phyloP scores from a whole-genome alignment of 2,888 invertebrate genomes.

The Campaea margaritaria region DNA sequence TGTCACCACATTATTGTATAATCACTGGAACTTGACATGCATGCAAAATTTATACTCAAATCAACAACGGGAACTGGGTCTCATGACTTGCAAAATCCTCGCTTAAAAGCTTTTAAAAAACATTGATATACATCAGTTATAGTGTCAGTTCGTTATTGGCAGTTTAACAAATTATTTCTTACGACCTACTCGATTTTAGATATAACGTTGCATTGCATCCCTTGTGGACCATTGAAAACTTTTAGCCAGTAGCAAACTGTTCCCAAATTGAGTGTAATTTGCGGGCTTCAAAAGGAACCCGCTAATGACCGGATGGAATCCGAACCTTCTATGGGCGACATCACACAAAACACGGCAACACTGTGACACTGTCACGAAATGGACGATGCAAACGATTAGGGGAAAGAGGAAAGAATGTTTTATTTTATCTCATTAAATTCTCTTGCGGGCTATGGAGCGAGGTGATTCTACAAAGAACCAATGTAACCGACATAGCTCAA shows the following conservation, averaged over 20 bases:
- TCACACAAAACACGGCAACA: background rate
- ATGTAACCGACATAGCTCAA: too few species aligned
- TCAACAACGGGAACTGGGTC: too few species aligned
- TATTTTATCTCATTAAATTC: background rate
- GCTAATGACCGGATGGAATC: constrained; percentile 67
- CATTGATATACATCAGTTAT: too few species aligned
- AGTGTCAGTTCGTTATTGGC: too few species aligned
- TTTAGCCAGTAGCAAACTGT: constrained; percentile 59
- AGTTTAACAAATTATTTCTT: too few species aligned
- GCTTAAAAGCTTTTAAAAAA: too few species aligned
- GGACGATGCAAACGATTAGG: background rate
- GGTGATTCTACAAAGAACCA: too few species aligned
- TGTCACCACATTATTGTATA: too few species aligned
- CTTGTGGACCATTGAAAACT: constrained; percentile 51
- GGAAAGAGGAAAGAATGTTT: background rate
- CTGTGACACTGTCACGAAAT: background rate
- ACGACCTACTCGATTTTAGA: background rate
- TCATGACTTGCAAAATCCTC: too few species aligned
- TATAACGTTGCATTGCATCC: background rate
- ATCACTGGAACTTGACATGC: too few species aligned
- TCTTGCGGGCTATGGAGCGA: too few species aligned
- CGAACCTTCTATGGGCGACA: constrained; percentile 52
- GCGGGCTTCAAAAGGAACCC: constrained; percentile 64
- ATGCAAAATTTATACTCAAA: too few species aligned
- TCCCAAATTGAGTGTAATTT: constrained; percentile 74